These are phyloP conservation scores for Mythimna albipuncta DNA, from an alignment of 2,888 invertebrate genomes.

Conservation along the genomic window DNA sequence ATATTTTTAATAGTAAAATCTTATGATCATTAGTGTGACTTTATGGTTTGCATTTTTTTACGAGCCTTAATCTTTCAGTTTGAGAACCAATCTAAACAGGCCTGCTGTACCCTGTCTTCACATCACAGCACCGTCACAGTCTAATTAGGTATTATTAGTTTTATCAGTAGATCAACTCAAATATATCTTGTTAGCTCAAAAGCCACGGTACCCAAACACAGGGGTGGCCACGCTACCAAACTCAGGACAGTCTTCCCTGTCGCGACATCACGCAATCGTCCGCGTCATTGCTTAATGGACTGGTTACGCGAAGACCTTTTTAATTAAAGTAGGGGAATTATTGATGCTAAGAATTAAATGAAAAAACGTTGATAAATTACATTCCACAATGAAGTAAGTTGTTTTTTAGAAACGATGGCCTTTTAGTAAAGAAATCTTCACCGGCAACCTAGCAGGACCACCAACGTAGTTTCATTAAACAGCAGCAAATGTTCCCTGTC, in stretches of 20 bases:
- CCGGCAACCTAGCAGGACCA: neutral
- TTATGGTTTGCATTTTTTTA: no score
- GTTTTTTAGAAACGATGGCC: neutral
- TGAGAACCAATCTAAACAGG: no score
- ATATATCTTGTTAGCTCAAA: neutral
- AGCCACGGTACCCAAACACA: no score
- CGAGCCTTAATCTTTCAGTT: no score
- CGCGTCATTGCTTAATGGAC: neutral
- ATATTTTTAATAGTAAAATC: no score
- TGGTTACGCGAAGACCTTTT: neutral
- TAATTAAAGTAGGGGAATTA: neutral
- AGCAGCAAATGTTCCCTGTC: neutral
- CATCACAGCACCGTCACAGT: no score
- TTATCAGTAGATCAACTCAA: neutral
- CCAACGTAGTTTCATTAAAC: neutral
- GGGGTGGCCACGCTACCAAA: neutral
- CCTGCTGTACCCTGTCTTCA: no score
- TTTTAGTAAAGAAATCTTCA: neutral
- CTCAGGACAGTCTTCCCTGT: neutral
- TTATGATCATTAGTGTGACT: no score
- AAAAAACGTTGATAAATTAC: neutral
- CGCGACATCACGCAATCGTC: neutral
- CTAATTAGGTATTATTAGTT: neutral
- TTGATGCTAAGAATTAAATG: conserved; percentile 1
- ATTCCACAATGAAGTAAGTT: neutral